Percentiles rank a stretch among this genome's conserved stretches.
Conservation (phyloP, 2,113 vertebrate species). For the Tauraco erythrolophus region DNA sequence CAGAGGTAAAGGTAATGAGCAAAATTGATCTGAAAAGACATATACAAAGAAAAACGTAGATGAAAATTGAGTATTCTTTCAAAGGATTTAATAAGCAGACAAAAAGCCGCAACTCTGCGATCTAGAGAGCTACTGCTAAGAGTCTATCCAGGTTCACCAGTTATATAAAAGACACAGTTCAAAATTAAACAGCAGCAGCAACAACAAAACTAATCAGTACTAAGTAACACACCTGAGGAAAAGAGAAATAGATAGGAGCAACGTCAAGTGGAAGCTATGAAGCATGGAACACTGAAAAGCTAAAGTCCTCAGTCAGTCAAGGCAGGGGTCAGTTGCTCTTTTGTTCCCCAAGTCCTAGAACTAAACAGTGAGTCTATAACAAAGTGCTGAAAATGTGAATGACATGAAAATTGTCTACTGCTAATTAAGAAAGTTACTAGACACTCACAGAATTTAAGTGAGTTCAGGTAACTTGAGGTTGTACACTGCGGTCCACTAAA, state of each 20-base stretch:
- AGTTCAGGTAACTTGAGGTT: not conserved
- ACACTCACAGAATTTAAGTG: not conserved
- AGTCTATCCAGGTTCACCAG: not conserved
- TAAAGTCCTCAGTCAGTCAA: not conserved
- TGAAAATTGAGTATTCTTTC: not conserved
- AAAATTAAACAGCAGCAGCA: not conserved
- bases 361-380: not conserved
- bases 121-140: not conserved
- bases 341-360: not conserved
- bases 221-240: not conserved
- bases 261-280: not conserved
- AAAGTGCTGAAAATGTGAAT: not conserved
- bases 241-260: not conserved
- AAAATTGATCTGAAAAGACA: not conserved
- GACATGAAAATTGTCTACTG: not conserved
- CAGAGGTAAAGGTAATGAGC: not conserved
- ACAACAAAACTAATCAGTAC: not conserved
- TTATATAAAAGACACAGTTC: not conserved
- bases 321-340: not conserved
- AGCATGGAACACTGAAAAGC: not conserved
- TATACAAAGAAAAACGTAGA: not conserved
- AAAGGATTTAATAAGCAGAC: not conserved
- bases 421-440: not conserved
- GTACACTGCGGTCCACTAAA: not conserved
- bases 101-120: not conserved